Evolutionary conservation across 2,888 invertebrate genomes (phyloP), one percentile per base, ranked within the genome.

Genomic region (Lithophane leautieri): DNA sequence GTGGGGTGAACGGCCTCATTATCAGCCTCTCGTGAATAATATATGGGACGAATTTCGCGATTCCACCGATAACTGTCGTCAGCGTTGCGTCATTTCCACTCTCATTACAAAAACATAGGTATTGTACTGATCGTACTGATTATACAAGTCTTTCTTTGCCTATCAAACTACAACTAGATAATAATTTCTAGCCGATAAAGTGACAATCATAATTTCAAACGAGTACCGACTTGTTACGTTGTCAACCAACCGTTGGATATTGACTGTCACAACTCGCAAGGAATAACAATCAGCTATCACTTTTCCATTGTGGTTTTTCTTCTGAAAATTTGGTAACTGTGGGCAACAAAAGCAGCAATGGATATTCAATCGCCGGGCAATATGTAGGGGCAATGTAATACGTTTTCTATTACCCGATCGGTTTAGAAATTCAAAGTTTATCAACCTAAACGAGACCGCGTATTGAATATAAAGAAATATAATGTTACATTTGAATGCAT

Each of bases 31-130:
- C 90, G 90, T 93, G 95, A 91, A 95, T 95, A 95, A 96, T 92
- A 96, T 95, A 94, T 96, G 91, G 95, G 93, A 92, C 95, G 92
- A 93, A 92, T 93, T 94, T 93, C 90, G 93, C 92, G 91, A 91
- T 92, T 92, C 91, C 83, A 88, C 88, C 88, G 90, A 89, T 89
- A 90, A 92, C 91, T 91, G 90, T 91, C 92, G 91, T 92, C 91
- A 92, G 79, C 78, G 83, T 80, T 79, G 70, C 86, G 83, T 84
- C 79, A 81, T 66, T 25, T 56, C 70, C 65, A 78, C 67, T 67
- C 69, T 73, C 70, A 83, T 81, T 78, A 76, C 76, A 79, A 79
- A 73, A 78, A 78, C 70, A 76, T 72, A 60, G 70, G 66, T 72
- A 69, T 69, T 50, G 11, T 16, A 47, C n/a, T 67, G 7, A 67